Conservation (phyloP, 1,140 invertebrate genomes). For the Trypoxylus dichotomus region DNA sequence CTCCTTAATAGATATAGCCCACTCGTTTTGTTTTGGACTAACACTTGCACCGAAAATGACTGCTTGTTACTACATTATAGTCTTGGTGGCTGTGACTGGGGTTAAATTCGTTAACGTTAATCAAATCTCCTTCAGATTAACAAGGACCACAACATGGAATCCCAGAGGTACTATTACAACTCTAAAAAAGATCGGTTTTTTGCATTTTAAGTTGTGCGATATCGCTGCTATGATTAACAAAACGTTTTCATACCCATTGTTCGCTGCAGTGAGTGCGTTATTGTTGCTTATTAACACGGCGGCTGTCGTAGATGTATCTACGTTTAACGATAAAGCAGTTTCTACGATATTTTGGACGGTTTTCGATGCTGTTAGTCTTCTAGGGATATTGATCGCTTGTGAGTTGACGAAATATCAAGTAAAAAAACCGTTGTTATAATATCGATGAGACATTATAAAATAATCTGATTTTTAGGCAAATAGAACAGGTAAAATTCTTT, state of each 20-base stretch:
- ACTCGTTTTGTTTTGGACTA: not conserved
- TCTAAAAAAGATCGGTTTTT: not conserved
- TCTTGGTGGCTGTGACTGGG: not conserved
- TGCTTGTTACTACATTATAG: not conserved
- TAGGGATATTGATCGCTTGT: too few species aligned
- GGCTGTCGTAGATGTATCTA: not conserved
- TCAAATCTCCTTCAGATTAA: not conserved
- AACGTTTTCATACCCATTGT: not conserved
- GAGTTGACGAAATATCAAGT: not conserved
- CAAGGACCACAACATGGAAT: not conserved
- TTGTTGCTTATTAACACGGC: not conserved
- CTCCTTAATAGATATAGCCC: not conserved
- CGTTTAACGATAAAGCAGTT: not conserved
- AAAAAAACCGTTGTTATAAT: not conserved
- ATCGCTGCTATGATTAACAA: not conserved
- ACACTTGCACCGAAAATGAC: not conserved
- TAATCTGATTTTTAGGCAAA: not conserved
- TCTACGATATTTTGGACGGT: too few species aligned
- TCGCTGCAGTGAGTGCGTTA: not conserved
- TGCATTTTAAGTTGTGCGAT: not conserved
- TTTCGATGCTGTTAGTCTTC: too few species aligned
- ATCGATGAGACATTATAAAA: not conserved
- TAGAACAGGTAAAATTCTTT: not conserved
- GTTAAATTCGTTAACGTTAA: not conserved
- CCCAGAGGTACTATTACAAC: not conserved